phyloP scores from a whole-genome alignment of 2,797 vertebrate species.

The Anomalospiza imberbis region DNA sequence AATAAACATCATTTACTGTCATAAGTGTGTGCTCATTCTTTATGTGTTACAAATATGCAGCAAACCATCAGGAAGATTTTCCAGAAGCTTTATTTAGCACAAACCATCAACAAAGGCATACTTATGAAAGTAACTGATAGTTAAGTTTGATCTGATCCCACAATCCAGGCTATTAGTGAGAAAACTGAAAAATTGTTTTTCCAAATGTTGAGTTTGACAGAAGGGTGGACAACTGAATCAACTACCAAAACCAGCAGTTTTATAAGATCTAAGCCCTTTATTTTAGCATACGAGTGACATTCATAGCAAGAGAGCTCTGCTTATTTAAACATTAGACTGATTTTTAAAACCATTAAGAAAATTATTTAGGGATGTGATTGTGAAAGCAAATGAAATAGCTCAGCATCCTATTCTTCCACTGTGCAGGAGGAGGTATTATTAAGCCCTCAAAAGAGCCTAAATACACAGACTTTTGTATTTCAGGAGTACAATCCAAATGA shows the following conservation, averaged over 20 bases:
- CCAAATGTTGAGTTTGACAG: neutral
- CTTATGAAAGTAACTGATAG: neutral
- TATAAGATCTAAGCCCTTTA: neutral
- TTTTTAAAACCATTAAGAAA: neutral
- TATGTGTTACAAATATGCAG: neutral
- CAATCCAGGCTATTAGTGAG: neutral
- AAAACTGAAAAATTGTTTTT: neutral
- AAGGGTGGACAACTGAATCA: neutral
- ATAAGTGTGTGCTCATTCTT: rapidly evolving
- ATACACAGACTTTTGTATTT: neutral
- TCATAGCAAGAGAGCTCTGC: neutral
- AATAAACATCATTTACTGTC: neutral
- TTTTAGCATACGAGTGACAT: neutral
- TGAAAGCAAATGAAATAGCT: neutral
- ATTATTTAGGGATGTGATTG: neutral
- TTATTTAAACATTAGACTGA: neutral
- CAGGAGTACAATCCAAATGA: neutral
- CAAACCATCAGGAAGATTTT: neutral
- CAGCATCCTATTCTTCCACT: neutral
- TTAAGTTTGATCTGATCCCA: neutral
- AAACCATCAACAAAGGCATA: neutral
- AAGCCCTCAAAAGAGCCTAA: neutral
- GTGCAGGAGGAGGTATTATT: neutral
- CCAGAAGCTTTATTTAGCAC: neutral
- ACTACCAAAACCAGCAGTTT: neutral